Base-by-base conservation (phyloP, 2,113 vertebrate genomes). In the Hoplias malabaricus region DNA sequence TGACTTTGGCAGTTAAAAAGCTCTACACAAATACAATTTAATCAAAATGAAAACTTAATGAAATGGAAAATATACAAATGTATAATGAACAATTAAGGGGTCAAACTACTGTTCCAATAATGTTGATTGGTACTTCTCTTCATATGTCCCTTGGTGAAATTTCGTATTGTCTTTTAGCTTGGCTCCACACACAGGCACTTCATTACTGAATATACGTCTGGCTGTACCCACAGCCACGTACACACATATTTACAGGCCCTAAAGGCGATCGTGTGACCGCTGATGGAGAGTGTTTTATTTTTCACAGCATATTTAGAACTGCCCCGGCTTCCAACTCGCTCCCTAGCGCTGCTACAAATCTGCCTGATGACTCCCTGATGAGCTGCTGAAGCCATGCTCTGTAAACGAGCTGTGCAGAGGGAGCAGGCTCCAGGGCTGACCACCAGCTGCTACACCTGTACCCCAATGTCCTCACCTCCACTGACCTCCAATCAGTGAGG, bases 401-500 rank as follows among this genome's bases (percentile, higher is more conserved):
- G 78, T 77, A 73, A 78, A 34, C 23, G 2, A 57, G 72, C 57
- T 19, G 63, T 61, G 68, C n/a, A 38, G 14, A 50, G 50, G 54
- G 68, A 67, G 29, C 67, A 68, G 31, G 42, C 29, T 79, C 77
- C n/a, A 43, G 19, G 1, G 33, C 77, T 75, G 66, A 70, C 57
- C 76, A 79, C 79, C 42, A 46, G 75, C 68, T 73, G 53, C 67
- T 72, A 62, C 76, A 84, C 83, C 79, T 82, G 80, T 80, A 73
- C 62, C 8, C 16, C 34, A 27, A 29, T 13, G 23, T 48, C 74
- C 46, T 13, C 43, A n/a, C 73, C 33, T 42, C 40, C 72, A 74
- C 31, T 77, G 84, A 71, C 77, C 59, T 82, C 69, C 70, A 86
- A 84, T 86, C 81, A 87, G 46, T 67, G 77, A 70, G 54, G 43